phyloP scores from a whole-genome alignment of 2,797 vertebrate genomes.

The Ambastaia sidthimunki region DNA sequence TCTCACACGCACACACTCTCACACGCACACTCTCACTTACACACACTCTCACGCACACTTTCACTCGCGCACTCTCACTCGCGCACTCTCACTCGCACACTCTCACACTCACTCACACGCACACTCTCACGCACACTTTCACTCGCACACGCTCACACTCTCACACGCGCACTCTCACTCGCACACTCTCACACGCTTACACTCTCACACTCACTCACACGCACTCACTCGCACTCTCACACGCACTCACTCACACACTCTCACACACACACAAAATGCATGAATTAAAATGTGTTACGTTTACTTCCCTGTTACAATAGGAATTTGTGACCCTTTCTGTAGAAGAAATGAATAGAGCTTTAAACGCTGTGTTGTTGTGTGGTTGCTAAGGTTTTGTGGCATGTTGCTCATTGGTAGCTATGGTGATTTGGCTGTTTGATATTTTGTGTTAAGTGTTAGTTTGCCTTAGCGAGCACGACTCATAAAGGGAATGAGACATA shows the following conservation, averaged over 20 bases:
- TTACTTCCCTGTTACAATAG: not conserved
- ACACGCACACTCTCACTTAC: too few species aligned
- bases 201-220: not conserved
- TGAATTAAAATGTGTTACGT: not conserved
- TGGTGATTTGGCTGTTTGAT: not conserved
- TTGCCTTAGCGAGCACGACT: constrained; percentile 20
- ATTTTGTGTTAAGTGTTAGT: constrained; percentile 11
- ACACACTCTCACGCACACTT: too few species aligned
- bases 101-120: not conserved
- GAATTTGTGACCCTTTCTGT: not conserved
- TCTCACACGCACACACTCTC: not conserved
- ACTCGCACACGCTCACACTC: not conserved
- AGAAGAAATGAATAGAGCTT: not conserved
- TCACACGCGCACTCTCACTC: constrained; percentile 37
- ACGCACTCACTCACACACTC: not conserved
- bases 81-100: too few species aligned
- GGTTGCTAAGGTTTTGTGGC: not conserved
- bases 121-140: not conserved
- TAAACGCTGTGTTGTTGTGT: not conserved
- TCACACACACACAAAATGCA: not conserved
- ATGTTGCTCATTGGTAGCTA: too few species aligned
- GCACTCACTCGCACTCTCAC: constrained; percentile 7
- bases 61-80: constrained; percentile 29
- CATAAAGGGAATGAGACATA: constrained; percentile 32
- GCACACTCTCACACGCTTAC: not conserved